Base-by-base conservation (phyloP, 1,140 invertebrate species). In the Ephestia elutella region DNA sequence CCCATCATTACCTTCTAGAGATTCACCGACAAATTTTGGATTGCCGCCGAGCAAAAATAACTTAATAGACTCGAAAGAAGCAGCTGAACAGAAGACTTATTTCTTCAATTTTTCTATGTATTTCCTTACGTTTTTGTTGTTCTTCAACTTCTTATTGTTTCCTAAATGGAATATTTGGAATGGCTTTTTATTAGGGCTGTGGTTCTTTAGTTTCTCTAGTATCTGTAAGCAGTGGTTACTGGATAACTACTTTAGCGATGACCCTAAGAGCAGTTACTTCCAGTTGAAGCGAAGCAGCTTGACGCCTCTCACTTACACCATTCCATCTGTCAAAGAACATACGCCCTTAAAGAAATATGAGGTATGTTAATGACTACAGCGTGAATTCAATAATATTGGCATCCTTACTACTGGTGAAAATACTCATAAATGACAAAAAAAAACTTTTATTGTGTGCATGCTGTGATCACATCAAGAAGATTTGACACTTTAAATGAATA, bases 281-380 rank as follows among this genome's bases (percentile, higher is more conserved):
- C 76, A 82, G 32, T 53, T 83, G 48, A 81, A 79, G 30, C 63
- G 69, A 0, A 82, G 60, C 21, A 80, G 58, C 56, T 51, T 65
- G 2, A 59, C 64, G 15, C 75, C 81, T 7, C 49, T 75, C 53
- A 61, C 70, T 1, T 88, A 86, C 21, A 86, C 76, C 5, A 86
- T 88, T 72, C 84, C 86, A 2, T 80, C 80, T 2, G 78, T 88
- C 4, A 86, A 88, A 56, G 86, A 88, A 68, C 78, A 88, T 56
- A 83, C 62, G 30, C 86, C 86, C 17, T 54, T 91, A 44, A 89
- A 89, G 54, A 92, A 91, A 77, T 90, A 90, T 78, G 90, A 90
- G 84, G 90, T 90, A 75, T 51, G 19, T 32, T 57, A 32, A 25
- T 13, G 13, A 54, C 17, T 25, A 20, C 10, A 48, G n/a, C n/a